Base-by-base conservation (phyloP, 2,888 invertebrate species). In the Limnephilus lunatus region DNA sequence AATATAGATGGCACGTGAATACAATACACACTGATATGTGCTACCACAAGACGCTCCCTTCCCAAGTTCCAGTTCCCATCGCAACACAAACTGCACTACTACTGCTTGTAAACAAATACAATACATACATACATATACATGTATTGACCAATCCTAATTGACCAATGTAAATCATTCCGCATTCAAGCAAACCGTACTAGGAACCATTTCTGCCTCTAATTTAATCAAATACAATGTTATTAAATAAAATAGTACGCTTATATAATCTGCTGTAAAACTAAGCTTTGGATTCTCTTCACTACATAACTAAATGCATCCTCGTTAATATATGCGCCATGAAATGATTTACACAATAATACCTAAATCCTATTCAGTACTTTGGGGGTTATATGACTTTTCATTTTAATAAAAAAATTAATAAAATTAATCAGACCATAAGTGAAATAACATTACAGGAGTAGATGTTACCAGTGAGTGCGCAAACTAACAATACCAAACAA, bases 1-100 rank as follows among this genome's bases (percentile, higher is more conserved):
- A 96, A 96, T 96, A 96, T 96, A 96, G 96, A 96, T 96, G 96
- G 96, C 96, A 96, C 96, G 96, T 96, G 95, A 95, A 95, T 95
- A 95, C 95, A 92, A 94, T 95, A 94, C 94, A 94, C 95, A 96
- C 95, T 95, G 95, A 96, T 95, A 96, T 96, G 96, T 96, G 96
- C 96, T 90, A 81, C 68, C 89, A 80, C 88, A 89, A 53, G 53
- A 68, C 89, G n/a, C 31, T 25, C 81, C 86, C 86, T 31, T 44
- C 53, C 85, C 68, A 32, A 80, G 80, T 81, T 53, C 88, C 48
- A 39, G 80, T 81, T 53, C 83, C 48, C 83, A 87, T 68, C 44
- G 86, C 30, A 39, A 83, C 92, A 81, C 68, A 39, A 90, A 92
- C 91, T 19, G 44, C 81, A 91, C 85, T 89, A 44, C 80, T 83